Evolutionary conservation across 2,888 invertebrate genomes (phyloP).

Genomic region (Cyrtodaria siliqua): DNA sequence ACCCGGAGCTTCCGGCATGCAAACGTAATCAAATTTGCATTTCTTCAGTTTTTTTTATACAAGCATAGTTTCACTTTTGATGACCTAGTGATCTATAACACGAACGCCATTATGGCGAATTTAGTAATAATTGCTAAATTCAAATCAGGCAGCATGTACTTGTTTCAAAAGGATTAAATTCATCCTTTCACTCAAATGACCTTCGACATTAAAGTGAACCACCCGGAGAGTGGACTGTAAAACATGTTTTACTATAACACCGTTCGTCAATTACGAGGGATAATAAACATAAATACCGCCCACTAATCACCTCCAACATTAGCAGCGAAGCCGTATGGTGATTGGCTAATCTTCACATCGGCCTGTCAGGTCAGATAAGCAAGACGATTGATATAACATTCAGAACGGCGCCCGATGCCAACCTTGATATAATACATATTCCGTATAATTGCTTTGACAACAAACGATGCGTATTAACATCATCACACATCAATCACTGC

Average conservation of each 20-base stretch:
- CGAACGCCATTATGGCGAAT: no score
- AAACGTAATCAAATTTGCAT: no score
- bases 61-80: no score
- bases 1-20: no score
- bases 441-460: constrained; percentile 66
- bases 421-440: constrained; percentile 49
- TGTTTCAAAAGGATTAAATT: constrained; percentile 13
- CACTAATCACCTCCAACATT: constrained; percentile 18
- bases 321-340: constrained; percentile 17
- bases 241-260: constrained; percentile 23
- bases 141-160: constrained; percentile 1
- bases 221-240: constrained; percentile 28
- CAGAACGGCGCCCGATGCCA: constrained; percentile 47
- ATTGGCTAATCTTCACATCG: constrained; percentile 45
- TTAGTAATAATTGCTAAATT: no score
- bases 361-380: constrained; percentile 61
- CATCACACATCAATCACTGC: constrained; percentile 70
- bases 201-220: constrained; percentile 31
- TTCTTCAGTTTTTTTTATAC: no score
- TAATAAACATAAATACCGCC: constrained; percentile 20
- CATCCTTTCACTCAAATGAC: constrained; percentile 23
- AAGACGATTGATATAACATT: constrained; percentile 52
- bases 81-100: no score
- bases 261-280: constrained; percentile 45
- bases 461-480: constrained; percentile 61